A percentile compares a stretch with the other conserved stretches of the same genome.
These are phyloP conservation scores for Aythya baeri DNA, from an alignment of 2,113 vertebrate genomes.

Conservation along the genomic window DNA sequence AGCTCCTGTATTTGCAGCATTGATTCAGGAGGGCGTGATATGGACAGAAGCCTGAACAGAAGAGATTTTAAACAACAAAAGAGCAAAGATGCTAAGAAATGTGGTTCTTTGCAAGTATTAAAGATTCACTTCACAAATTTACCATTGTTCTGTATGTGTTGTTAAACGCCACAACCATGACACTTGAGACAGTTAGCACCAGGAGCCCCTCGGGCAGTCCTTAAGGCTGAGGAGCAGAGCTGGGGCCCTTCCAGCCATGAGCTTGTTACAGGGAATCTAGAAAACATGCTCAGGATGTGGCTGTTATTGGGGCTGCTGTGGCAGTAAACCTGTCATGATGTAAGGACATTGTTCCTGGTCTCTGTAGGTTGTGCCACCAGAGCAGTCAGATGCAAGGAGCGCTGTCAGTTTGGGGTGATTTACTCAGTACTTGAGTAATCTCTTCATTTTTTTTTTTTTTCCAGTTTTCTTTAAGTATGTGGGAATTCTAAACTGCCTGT, in stretches of 20 bases:
- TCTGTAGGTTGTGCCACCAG: accelerated
- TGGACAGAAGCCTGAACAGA: neutral
- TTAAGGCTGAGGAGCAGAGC: neutral
- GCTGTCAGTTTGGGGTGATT: neutral
- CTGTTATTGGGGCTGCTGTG: neutral
- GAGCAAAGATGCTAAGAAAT: neutral
- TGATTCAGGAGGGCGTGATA: neutral
- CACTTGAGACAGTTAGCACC: neutral
- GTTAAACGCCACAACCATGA: neutral
- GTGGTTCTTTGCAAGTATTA: neutral
- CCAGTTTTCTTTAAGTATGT: neutral
- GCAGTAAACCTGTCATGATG: neutral
- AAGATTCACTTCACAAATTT: neutral
- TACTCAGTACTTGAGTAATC: neutral
- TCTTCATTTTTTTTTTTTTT: neutral
- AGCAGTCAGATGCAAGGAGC: neutral
- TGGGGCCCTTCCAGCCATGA: neutral
- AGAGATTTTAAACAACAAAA: neutral
- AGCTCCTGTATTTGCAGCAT: neutral
- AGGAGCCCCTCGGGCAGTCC: neutral
- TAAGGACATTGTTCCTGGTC: neutral
- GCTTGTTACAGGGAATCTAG: neutral
- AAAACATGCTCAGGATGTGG: neutral
- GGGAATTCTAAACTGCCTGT: neutral
- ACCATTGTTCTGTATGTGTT: neutral